Evolutionary conservation across 2,797 vertebrate genomes (phyloP).

Genomic region (Peromyscus eremicus): DNA sequence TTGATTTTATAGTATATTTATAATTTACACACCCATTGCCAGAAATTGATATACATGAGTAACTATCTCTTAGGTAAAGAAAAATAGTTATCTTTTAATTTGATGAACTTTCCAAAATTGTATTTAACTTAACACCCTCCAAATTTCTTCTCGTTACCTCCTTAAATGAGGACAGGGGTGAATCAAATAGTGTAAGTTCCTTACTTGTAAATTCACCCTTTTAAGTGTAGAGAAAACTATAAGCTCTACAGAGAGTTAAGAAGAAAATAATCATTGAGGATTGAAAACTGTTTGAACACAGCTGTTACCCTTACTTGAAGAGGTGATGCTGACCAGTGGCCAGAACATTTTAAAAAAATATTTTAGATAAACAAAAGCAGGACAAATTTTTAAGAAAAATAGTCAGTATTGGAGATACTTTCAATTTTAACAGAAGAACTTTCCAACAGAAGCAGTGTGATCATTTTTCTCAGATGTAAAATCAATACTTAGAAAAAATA

Average conservation of each 20-base stretch:
- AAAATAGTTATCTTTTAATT: slow-evolving; percentile 1
- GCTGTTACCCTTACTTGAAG: not conserved
- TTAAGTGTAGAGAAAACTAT: slow-evolving; percentile 19
- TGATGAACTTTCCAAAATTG: not conserved
- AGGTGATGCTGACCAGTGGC: not conserved
- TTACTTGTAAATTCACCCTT: not conserved
- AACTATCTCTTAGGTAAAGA: slow-evolving; percentile 8
- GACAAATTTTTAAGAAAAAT: not conserved
- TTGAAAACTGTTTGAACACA: slow-evolving; percentile 11
- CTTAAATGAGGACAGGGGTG: not conserved
- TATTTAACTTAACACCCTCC: not conserved
- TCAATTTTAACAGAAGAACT: slow-evolving; percentile 15
- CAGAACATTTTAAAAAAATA: slow-evolving; percentile 1
- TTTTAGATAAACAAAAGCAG: slow-evolving; percentile 11
- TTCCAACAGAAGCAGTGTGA: not conserved
- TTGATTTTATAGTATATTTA: not conserved
- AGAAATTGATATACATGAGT: not conserved
- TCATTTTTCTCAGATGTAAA: not conserved
- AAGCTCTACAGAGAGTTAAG: not conserved
- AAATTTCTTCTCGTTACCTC: not conserved
- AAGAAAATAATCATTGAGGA: not conserved
- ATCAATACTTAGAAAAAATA: not conserved
- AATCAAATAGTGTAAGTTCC: not conserved
- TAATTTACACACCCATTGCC: not conserved
- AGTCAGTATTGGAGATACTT: not conserved